Percentiles rank a stretch among this genome's conserved stretches.
Conservation (phyloP, 2,888 invertebrate genomes). For the Drosophila eohydei region DNA sequence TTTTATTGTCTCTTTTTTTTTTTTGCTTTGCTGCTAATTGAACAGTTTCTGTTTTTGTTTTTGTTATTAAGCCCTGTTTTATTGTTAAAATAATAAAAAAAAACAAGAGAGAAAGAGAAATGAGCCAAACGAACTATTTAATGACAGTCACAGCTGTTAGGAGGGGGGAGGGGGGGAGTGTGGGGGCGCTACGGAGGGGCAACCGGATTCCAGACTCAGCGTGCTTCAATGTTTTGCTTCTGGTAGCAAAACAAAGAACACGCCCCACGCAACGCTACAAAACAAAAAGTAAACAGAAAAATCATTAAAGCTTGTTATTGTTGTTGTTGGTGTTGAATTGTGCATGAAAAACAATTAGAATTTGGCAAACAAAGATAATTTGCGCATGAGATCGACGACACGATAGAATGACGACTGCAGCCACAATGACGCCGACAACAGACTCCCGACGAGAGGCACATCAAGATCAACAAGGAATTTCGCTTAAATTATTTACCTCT, state of each 20-base stretch:
- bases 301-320: constrained; percentile 8
- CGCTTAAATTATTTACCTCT: background rate
- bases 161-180: background rate
- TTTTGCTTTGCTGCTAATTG: constrained; percentile 58
- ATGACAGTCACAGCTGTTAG: constrained; percentile 28
- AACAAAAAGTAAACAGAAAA: background rate
- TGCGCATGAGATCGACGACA: constrained; percentile 72
- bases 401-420: constrained; percentile 58
- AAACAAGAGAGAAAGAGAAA: constrained; percentile 14
- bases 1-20: constrained; percentile 17
- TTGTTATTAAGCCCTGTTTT: constrained; percentile 35
- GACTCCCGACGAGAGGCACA: background rate
- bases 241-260: constrained; percentile 1
- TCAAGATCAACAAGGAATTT: background rate
- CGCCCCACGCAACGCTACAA: constrained; percentile 3
- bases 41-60: constrained; percentile 35
- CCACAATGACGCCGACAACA: constrained; percentile 18
- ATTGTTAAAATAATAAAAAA: constrained; percentile 46
- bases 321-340: constrained; percentile 38
- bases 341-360: constrained; percentile 70
- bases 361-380: constrained; percentile 79
- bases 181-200: background rate
- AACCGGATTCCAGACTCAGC: constrained; percentile 10
- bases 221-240: constrained; percentile 4
- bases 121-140: constrained; percentile 53